phyloP scores from a whole-genome alignment of 2,888 invertebrate species.

The Rosalia funebris region DNA sequence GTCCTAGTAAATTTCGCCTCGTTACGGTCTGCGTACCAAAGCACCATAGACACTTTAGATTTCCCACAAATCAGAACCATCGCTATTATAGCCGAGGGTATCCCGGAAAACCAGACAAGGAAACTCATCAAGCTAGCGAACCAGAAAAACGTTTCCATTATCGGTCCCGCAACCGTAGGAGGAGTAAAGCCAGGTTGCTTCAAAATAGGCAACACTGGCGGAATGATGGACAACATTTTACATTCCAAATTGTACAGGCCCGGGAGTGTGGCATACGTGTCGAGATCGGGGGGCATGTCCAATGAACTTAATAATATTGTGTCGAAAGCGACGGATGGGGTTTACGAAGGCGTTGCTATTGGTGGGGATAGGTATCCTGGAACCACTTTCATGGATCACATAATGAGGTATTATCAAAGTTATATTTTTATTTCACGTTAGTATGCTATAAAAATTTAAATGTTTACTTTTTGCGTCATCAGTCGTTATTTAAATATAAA shows the following conservation, averaged over 20 bases:
- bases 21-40: constrained; percentile 95
- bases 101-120: constrained; percentile 98
- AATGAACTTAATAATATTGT: constrained; percentile 99
- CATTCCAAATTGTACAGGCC: constrained; percentile 96
- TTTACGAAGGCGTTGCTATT: constrained; percentile 97
- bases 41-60: constrained; percentile 92
- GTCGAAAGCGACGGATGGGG: constrained; percentile 96
- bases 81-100: constrained; percentile 99
- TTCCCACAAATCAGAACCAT: constrained; percentile 95
- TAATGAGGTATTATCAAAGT: constrained; percentile 71
- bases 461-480: neutral
- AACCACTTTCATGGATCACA: constrained; percentile 97
- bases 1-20: constrained; percentile 98
- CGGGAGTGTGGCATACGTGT: constrained; percentile 98
- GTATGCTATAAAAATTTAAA: neutral
- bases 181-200: constrained; percentile 99
- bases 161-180: constrained; percentile 89
- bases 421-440: neutral
- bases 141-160: constrained; percentile 70
- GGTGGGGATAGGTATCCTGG: constrained; percentile 96
- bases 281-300: constrained; percentile 99
- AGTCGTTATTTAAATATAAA: no score
- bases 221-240: constrained; percentile 99
- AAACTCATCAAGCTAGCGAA: constrained; percentile 88
- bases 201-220: constrained; percentile 99